Percentiles rank a stretch among this genome's conserved stretches.
phyloP scores from a whole-genome alignment of 2,888 invertebrate species.

The Noctua janthe region DNA sequence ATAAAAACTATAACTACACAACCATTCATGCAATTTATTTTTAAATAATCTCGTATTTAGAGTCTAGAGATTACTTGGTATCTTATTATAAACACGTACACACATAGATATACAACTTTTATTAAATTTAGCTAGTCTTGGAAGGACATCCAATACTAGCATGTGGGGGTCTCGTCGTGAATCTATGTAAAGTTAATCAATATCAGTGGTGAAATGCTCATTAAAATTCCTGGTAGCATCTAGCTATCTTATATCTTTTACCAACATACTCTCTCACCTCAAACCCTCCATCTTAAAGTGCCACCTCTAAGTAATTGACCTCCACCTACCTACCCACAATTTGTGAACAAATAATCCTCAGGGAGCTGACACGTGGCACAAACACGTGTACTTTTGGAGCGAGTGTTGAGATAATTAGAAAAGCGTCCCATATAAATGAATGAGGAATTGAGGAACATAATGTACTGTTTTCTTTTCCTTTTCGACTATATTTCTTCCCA shows the following conservation, averaged over 20 bases:
- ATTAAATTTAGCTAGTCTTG: too few species aligned
- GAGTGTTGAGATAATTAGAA: constrained; percentile 21
- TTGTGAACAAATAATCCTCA: constrained; percentile 25
- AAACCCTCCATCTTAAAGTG: neutral
- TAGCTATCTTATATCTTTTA: neutral
- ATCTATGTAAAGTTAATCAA: neutral
- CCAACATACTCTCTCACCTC: neutral
- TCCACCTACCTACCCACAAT: neutral
- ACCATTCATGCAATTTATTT: too few species aligned
- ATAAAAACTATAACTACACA: too few species aligned
- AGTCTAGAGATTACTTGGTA: too few species aligned
- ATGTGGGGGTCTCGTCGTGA: too few species aligned
- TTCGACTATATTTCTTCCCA: neutral
- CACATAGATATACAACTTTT: too few species aligned
- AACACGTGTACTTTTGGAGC: constrained; percentile 2
- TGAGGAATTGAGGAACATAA: constrained; percentile 5
- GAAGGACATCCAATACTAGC: too few species aligned
- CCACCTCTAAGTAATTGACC: constrained; percentile 33
- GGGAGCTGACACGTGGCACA: constrained; percentile 26
- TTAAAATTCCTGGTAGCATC: neutral
- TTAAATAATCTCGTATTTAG: too few species aligned
- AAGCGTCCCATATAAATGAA: neutral
- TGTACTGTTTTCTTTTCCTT: neutral
- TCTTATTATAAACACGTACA: too few species aligned
- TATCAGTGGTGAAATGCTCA: neutral